phyloP scores from a whole-genome alignment of 2,113 vertebrate species.

The Dolichotis patagonum region DNA sequence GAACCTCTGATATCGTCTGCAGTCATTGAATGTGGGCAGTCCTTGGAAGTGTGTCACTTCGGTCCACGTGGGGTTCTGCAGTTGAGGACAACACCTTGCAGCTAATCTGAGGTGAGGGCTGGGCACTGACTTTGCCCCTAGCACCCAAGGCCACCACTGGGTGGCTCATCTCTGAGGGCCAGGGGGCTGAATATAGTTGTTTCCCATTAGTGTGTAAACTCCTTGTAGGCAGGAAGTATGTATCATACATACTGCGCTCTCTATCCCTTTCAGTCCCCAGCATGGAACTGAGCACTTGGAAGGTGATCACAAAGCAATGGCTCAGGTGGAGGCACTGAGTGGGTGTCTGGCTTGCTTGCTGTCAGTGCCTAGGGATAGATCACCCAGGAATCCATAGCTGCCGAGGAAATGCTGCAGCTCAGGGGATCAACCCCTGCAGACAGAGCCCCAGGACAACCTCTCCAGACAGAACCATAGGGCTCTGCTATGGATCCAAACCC shows the following conservation, averaged over 20 bases:
- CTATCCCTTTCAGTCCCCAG: background rate
- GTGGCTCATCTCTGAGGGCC: background rate
- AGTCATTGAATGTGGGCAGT: background rate
- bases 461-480: background rate
- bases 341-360: background rate
- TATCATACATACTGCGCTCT: background rate
- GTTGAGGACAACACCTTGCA: background rate
- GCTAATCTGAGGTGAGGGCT: background rate
- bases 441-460: background rate
- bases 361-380: background rate
- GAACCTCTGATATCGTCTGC: background rate
- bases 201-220: background rate
- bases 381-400: background rate
- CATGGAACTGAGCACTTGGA: background rate
- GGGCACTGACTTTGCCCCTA: background rate
- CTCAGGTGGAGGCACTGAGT: too few relatives aligned
- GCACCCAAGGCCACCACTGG: accelerated
- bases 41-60: background rate
- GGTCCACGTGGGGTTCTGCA: background rate
- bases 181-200: background rate
- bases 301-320: background rate
- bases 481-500: background rate
- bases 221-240: background rate
- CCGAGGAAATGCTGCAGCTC: background rate
- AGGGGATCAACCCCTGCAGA: background rate